These are phyloP conservation scores for Lepus europaeus DNA, from an alignment of 2,113 vertebrate genomes.

Conservation along the genomic window DNA sequence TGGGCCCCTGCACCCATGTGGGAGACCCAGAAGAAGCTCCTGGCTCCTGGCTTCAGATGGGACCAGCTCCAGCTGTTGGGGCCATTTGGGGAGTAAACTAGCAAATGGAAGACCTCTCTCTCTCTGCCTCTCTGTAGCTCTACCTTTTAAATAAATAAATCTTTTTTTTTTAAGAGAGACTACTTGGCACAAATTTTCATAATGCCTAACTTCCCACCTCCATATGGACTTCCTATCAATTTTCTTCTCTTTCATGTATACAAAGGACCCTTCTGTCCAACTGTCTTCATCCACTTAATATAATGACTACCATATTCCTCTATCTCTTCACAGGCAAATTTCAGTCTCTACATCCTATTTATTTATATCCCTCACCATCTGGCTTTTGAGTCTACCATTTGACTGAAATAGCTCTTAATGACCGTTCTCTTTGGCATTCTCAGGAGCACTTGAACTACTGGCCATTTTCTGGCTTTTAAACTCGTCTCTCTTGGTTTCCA, in stretches of 20 bases:
- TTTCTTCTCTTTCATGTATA: constrained; percentile 10
- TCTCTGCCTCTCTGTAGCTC: no score
- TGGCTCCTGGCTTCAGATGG: no score
- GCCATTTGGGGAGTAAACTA: no score
- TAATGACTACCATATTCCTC: neutral
- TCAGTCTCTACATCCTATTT: neutral
- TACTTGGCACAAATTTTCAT: neutral
- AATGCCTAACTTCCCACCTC: neutral
- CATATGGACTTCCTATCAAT: neutral
- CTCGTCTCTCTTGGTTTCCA: neutral
- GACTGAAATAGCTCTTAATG: constrained; percentile 25
- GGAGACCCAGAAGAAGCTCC: no score
- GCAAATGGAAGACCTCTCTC: no score
- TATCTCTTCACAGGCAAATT: constrained; percentile 4
- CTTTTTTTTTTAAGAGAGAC: neutral
- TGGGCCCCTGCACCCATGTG: no score
- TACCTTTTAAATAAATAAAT: no score
- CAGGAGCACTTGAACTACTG: neutral
- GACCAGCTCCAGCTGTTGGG: no score
- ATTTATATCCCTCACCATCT: constrained; percentile 9
- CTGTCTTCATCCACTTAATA: neutral
- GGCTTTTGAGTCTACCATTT: constrained; percentile 19
- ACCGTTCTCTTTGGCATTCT: neutral
- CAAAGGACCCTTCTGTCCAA: neutral
- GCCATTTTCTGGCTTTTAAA: neutral